Evolutionary conservation across 2,113 vertebrate genomes (phyloP).

Genomic region (Mormyrus iriodes): DNA sequence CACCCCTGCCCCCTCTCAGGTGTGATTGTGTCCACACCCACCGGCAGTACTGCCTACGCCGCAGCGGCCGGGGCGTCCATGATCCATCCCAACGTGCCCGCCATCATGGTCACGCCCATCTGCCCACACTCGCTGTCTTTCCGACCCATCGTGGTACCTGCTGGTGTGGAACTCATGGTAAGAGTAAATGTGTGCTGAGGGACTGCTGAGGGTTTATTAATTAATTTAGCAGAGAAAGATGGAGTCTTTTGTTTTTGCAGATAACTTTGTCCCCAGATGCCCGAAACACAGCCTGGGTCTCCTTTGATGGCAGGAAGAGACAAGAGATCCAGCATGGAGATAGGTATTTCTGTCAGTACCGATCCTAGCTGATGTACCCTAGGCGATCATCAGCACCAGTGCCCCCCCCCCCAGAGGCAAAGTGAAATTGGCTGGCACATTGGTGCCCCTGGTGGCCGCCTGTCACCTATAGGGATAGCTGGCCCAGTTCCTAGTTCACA

Average conservation of each 20-base stretch:
- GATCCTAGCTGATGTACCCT: neutral
- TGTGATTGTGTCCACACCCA: slow-evolving; percentile 70
- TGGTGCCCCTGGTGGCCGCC: neutral
- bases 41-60: slow-evolving; percentile 68
- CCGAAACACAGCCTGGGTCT: slow-evolving; percentile 71
- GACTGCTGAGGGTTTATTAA: neutral
- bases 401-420: no score
- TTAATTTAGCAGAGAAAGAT: neutral
- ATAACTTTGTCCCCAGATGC: slow-evolving; percentile 70
- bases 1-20: slow-evolving; percentile 41
- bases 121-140: slow-evolving; percentile 74
- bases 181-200: neutral
- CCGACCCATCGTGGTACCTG: slow-evolving; percentile 71
- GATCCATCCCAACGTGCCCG: slow-evolving; percentile 73
- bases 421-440: no score
- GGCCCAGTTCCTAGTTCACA: neutral
- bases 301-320: slow-evolving; percentile 68
- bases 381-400: no score
- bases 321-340: slow-evolving; percentile 72
- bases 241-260: slow-evolving; percentile 38
- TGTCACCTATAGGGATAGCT: neutral
- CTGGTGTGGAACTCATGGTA: slow-evolving; percentile 72
- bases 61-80: slow-evolving; percentile 71
- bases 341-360: slow-evolving; percentile 42
- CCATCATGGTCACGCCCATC: slow-evolving; percentile 75